Evolutionary conservation across 2,113 vertebrate species (phyloP).

Genomic region (Trachemys scripta): DNA sequence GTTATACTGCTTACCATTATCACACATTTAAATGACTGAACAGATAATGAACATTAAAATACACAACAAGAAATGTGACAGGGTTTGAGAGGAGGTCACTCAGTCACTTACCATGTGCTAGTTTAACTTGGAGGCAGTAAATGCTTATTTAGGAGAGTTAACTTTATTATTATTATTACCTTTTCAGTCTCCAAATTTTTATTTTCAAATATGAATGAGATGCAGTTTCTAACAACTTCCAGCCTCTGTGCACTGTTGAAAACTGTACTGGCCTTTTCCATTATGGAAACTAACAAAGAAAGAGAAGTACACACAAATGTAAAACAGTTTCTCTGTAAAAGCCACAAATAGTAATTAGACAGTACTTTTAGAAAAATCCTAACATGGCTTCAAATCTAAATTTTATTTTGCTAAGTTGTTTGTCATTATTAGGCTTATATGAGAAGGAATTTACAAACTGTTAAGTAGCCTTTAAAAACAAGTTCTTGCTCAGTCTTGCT

Average conservation of each 20-base stretch:
- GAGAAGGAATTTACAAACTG: neutral
- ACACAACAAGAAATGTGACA: neutral
- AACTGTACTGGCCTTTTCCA: slow-evolving; percentile 89
- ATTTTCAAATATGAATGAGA: slow-evolving; percentile 96
- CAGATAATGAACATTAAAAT: slow-evolving; percentile 19
- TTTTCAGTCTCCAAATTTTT: slow-evolving; percentile 98
- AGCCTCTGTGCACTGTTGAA: slow-evolving; percentile 98
- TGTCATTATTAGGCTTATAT: neutral
- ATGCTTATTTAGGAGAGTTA: slow-evolving; percentile 30
- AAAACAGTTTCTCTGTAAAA: slow-evolving; percentile 38
- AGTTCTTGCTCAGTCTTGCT: neutral
- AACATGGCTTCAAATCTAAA: neutral
- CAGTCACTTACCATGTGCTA: neutral
- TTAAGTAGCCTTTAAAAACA: neutral
- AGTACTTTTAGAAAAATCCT: neutral
- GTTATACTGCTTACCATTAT: slow-evolving; percentile 29
- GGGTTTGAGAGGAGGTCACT: neutral
- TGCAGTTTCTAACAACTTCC: slow-evolving; percentile 96
- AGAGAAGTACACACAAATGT: slow-evolving; percentile 64
- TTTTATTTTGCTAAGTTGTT: slow-evolving; percentile 21
- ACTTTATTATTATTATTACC: slow-evolving; percentile 81
- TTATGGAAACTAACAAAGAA: slow-evolving; percentile 88
- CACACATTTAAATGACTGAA: slow-evolving; percentile 42
- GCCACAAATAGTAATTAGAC: slow-evolving; percentile 21
- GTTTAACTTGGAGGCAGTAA: slow-evolving; percentile 39